phyloP scores from a whole-genome alignment of 2,113 vertebrate genomes.

The Chascanopsetta lugubris region DNA sequence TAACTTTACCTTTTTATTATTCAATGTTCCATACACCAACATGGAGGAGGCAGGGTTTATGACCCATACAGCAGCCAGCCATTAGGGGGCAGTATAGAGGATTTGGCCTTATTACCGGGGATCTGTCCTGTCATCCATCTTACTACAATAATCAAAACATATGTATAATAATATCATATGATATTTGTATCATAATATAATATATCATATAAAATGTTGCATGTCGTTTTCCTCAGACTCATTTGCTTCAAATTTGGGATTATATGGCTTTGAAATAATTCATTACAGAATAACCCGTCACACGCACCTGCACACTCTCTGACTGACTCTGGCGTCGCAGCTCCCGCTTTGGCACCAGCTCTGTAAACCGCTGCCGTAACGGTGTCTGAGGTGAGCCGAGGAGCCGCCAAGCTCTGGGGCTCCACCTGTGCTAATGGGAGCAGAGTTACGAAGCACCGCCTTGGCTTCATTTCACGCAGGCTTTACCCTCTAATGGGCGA shows the following conservation, averaged over 20 bases:
- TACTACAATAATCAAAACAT: too few relatives aligned
- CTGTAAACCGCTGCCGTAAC: not conserved
- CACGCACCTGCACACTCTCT: too few relatives aligned
- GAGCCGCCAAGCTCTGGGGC: conserved; percentile 1
- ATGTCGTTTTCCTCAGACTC: too few relatives aligned
- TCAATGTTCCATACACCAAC: too few relatives aligned
- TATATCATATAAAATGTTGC: too few relatives aligned
- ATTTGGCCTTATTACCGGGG: too few relatives aligned
- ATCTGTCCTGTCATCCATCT: too few relatives aligned
- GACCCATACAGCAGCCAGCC: too few relatives aligned
- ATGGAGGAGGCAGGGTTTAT: too few relatives aligned
- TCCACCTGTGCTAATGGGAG: conserved; percentile 2
- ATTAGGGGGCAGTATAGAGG: not conserved
- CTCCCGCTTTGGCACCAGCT: not conserved
- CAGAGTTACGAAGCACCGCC: not conserved
- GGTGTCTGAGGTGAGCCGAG: conserved; percentile 2
- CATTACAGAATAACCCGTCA: not conserved
- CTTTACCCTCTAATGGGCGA: conserved; percentile 21
- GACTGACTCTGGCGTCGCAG: not conserved
- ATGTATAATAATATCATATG: too few relatives aligned
- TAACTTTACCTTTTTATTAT: too few relatives aligned
- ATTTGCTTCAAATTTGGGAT: not conserved
- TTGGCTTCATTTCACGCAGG: conserved; percentile 16
- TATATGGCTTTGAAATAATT: not conserved
- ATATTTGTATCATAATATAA: too few relatives aligned